Evolutionary conservation across 2,888 invertebrate species (phyloP).

Genomic region (Tuta absoluta): DNA sequence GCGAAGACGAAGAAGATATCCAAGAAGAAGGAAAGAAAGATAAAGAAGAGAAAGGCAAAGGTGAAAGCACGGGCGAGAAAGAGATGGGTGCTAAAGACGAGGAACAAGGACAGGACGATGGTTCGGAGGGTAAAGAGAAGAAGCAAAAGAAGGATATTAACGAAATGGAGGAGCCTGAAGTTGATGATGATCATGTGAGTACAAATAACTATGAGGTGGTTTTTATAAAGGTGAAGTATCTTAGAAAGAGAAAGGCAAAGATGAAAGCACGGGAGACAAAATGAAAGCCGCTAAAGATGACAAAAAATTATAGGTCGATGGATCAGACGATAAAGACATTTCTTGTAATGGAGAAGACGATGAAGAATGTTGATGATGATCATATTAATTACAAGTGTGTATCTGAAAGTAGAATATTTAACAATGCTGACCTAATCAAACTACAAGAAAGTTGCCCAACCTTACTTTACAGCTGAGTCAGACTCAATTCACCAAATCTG

Average conservation of each 20-base stretch:
- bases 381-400: too few relatives aligned
- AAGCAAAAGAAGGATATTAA: slow-evolving; percentile 87
- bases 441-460: too few relatives aligned
- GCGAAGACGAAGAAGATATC: slow-evolving; percentile 88
- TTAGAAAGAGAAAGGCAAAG: background rate
- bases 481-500: too few relatives aligned
- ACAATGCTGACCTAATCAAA: too few relatives aligned
- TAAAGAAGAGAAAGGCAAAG: slow-evolving; percentile 82
- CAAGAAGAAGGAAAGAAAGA: slow-evolving; percentile 79
- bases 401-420: too few relatives aligned
- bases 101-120: slow-evolving; percentile 79
- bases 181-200: slow-evolving; percentile 87
- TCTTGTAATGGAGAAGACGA: too few relatives aligned
- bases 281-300: too few relatives aligned
- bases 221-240: background rate
- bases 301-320: too few relatives aligned
- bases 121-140: slow-evolving; percentile 78
- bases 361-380: too few relatives aligned
- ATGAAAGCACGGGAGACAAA: background rate
- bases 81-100: slow-evolving; percentile 88
- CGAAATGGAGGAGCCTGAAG: slow-evolving; percentile 90
- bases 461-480: too few relatives aligned
- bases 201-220: background rate
- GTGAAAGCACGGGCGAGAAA: slow-evolving; percentile 84
- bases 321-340: too few relatives aligned